phyloP scores from a whole-genome alignment of 2,113 vertebrate genomes.

The Aramus guarauna region DNA sequence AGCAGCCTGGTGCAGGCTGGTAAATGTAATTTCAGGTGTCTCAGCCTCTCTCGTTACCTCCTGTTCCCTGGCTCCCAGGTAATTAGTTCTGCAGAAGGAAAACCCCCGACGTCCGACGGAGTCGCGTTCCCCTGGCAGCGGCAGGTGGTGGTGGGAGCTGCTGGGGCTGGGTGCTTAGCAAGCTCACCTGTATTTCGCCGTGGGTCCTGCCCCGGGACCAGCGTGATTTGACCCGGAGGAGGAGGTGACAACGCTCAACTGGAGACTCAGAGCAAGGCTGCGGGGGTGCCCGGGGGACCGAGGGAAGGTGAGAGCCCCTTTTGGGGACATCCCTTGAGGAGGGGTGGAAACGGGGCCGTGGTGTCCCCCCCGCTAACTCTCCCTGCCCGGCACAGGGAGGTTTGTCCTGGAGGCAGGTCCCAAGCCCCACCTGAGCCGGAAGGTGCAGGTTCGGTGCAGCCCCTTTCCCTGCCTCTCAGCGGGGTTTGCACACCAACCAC shows the following conservation, averaged over 20 bases:
- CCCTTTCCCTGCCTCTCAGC: neutral
- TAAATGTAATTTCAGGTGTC: neutral
- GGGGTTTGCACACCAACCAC: neutral
- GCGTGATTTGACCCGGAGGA: neutral
- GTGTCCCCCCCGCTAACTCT: accelerated
- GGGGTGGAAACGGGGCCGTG: neutral
- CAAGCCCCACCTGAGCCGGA: accelerated
- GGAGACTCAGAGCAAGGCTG: neutral
- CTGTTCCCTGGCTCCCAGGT: neutral
- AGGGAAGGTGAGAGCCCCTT: neutral
- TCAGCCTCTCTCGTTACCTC: neutral
- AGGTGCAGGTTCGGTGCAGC: accelerated
- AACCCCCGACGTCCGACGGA: neutral
- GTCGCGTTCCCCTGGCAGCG: accelerated
- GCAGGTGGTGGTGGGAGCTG: neutral
- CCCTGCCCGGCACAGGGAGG: neutral
- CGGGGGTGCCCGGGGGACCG: accelerated
- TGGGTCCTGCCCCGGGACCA: neutral
- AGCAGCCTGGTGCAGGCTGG: neutral
- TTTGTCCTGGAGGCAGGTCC: neutral
- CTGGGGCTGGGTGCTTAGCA: accelerated
- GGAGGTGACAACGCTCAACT: neutral
- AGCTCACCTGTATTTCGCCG: neutral
- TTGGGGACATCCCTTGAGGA: neutral
- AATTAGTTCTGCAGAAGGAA: neutral